A percentile compares a stretch with the other conserved stretches of the same genome.
These are phyloP conservation scores for Mylabris sibirica DNA, from an alignment of 2,888 invertebrate genomes.

Conservation along the genomic window DNA sequence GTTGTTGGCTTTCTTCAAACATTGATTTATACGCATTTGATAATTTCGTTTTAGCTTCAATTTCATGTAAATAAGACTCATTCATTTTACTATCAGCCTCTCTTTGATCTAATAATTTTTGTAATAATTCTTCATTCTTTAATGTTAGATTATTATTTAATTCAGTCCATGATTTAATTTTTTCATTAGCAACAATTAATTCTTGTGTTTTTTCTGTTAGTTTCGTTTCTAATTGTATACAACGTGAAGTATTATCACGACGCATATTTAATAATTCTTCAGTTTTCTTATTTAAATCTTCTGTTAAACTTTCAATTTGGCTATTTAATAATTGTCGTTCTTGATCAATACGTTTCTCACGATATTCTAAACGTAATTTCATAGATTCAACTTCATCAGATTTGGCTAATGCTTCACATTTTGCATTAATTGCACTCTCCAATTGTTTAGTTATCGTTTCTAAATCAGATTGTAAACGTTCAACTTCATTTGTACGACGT, in stretches of 20 bases:
- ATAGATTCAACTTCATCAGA: conserved; percentile 83
- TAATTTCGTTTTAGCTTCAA: conserved; percentile 84
- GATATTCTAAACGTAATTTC: conserved; percentile 79
- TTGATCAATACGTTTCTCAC: conserved; percentile 84
- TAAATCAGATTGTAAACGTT: conserved; percentile 75
- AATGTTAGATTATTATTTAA: conserved; percentile 72
- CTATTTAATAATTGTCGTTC: conserved; percentile 79
- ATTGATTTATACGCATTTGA: conserved; percentile 84
- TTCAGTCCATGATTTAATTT: conserved; percentile 73
- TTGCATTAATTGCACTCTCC: conserved; percentile 76
- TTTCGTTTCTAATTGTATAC: conserved; percentile 76
- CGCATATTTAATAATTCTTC: conserved; percentile 80
- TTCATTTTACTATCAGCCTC: conserved; percentile 66
- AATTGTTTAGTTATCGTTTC: conserved; percentile 76
- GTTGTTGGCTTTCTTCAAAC: conserved; percentile 78
- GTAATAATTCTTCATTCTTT: conserved; percentile 73
- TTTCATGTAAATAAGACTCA: conserved; percentile 81
- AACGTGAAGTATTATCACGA: conserved; percentile 73
- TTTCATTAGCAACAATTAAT: conserved; percentile 74
- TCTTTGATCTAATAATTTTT: conserved; percentile 76
- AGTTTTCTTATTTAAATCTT: conserved; percentile 80
- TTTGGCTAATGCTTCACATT: conserved; percentile 83
- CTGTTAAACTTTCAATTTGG: conserved; percentile 79
- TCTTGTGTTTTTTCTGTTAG: conserved; percentile 83
- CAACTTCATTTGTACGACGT: conserved; percentile 76